Base-by-base conservation (phyloP, 2,888 invertebrate species). In the Cylloceria caligata region DNA sequence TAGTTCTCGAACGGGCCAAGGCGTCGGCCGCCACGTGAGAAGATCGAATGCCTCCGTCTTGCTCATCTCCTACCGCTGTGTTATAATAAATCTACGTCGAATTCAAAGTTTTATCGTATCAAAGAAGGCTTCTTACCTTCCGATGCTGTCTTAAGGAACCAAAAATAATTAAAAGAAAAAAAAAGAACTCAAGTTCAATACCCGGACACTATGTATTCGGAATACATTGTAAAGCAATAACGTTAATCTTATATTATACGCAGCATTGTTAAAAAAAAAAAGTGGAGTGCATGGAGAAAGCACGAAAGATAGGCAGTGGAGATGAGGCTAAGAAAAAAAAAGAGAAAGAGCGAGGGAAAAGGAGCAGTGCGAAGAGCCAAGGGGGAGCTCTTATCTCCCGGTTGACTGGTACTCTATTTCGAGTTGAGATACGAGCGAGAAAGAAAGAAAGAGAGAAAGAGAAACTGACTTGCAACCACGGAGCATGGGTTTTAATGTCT, bases 381-480 rank as follows among this genome's bases (percentile, higher is more conserved):
- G 88, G 90, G 91, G 91, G 89, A 90, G n/a, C 87, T 87, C 89
- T 92, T 92, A 92, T 92, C 92, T 92, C 89, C 88, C 89, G 87
- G 87, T 86, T 86, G 88, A 85, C 88, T 87, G 87, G 87, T 88
- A 81, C 91, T 90, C 89, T 89, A 89, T 90, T 92, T 89, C 88
- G 87, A 89, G 89, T 87, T 87, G 86, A 91, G 91, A 91, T 91
- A 91, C 86, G 86, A 68, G 64, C 1, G 57, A 39, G 39, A 65
- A 39, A 75, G 19, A 67, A 36, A 68, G 39, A 72, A 45, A 47
- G 55, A 19, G 49, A 62, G 49, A 71, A 60, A 67, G 36, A 21
- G 13, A 45, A 47, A 52, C 39, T 21, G 47, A 68, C 68, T 47
- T 30, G 45, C 42, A 49, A 11, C 74, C 49, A n/a, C 45, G 47